Evolutionary conservation across 2,797 vertebrate species (phyloP).

Genomic region (Danio kyathit): DNA sequence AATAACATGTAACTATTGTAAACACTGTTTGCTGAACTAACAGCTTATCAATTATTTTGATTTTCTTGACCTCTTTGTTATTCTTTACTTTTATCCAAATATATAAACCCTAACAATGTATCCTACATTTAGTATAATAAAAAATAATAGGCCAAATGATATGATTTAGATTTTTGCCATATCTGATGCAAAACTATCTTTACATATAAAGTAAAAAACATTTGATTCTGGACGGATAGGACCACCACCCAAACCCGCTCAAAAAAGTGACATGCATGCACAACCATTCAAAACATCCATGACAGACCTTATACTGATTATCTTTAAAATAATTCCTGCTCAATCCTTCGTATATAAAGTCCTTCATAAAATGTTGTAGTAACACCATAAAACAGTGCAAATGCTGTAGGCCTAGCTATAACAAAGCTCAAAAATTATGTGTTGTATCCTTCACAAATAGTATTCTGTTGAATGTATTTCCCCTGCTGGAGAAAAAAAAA

Average conservation of each 20-base stretch:
- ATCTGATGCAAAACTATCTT: neutral
- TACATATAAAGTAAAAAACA: conserved; percentile 1
- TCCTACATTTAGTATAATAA: neutral
- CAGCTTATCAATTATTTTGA: neutral
- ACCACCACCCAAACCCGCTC: neutral
- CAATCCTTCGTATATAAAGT: conserved; percentile 44
- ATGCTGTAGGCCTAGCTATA: neutral
- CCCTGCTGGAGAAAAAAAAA: neutral
- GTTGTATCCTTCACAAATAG: conserved; percentile 17
- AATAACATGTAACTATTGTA: neutral
- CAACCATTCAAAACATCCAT: conserved; percentile 20
- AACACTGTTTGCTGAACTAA: conserved; percentile 19
- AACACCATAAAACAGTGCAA: conserved; percentile 20
- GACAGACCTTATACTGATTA: neutral
- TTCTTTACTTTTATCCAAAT: neutral
- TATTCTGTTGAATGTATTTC: neutral
- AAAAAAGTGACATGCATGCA: neutral
- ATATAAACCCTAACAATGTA: neutral
- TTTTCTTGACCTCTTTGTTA: neutral
- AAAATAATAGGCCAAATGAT: neutral
- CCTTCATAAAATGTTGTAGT: conserved; percentile 54
- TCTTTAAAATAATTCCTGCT: conserved; percentile 4
- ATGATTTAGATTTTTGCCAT: neutral
- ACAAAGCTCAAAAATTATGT: neutral
- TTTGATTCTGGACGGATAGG: conserved; percentile 27